These are phyloP conservation scores for Chionoecetes opilio DNA, from an alignment of 1,140 invertebrate genomes.

Conservation along the genomic window DNA sequence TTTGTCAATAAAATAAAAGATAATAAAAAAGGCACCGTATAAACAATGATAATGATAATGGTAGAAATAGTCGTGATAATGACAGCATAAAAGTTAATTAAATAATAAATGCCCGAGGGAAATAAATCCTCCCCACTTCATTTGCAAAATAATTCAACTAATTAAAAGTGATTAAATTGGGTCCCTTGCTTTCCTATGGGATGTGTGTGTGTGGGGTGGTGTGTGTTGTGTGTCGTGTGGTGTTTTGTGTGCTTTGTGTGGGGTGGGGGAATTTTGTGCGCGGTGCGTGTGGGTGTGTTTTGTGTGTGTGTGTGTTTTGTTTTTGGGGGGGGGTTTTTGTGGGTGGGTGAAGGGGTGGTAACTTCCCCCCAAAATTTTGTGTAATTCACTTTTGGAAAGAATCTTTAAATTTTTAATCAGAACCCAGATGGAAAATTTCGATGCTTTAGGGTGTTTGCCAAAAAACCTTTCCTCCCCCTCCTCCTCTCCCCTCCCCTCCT, in stretches of 20 bases:
- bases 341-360: neutral
- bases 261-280: neutral
- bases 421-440: neutral
- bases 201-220: too few species aligned
- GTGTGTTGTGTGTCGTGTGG: too few species aligned
- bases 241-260: neutral
- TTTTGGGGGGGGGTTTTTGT: neutral
- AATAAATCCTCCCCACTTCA: too few species aligned
- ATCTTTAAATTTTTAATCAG: conserved; percentile 21
- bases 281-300: neutral
- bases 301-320: neutral
- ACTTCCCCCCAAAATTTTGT: neutral
- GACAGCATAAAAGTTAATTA: neutral
- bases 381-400: neutral
- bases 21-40: too few species aligned
- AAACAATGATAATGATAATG: neutral
- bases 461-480: neutral
- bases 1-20: neutral
- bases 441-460: neutral
- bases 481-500: neutral
- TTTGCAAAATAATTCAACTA: too few species aligned
- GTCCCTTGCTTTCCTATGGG: too few species aligned
- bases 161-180: too few species aligned
- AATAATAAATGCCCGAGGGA: neutral
- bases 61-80: neutral